Base-by-base conservation (phyloP, 2,797 vertebrate species). In the Limnodromus scolopaceus region DNA sequence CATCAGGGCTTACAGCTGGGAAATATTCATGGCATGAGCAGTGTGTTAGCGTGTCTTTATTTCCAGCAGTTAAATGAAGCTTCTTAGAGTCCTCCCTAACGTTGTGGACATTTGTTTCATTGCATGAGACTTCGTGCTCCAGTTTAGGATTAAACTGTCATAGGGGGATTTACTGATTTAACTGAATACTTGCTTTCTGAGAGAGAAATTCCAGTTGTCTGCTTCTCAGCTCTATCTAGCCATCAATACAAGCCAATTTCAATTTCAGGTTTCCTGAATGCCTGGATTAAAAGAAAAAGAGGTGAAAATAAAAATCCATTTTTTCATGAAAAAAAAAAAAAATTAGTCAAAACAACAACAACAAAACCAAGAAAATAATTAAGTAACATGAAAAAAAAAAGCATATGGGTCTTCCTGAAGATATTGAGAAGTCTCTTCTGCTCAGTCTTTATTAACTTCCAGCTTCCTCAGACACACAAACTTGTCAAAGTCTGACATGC, bases 101-200 rank as follows among this genome's bases (percentile, higher is more conserved):
- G 17, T 74, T 76, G 57, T 58, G 78, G 80, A 87, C 94, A 87
- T 94, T 97, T 92, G 64, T 91, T 97, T 97, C 84, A 83, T 87
- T 87, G 94, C 86, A 93, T 79, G 82, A 94, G 81, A 64, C 90
- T 84, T 51, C 2, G 27, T 68, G 75, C 81, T 95, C 49, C 19
- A 55, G 55, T 89, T 96, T 43, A 89, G 78, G 81, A 96, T 95
- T 95, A 96, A 97, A 66, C 64, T 95, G 94, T 92, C 95, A 94
- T 24, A 75, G 85, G 64, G 45, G 90, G 86, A 97, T 97, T 95
- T 96, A 95, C 93, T 93, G 95, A 96, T 93, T 97, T 94, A 94
- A 96, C 92, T 81, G 93, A 96, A 96, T 92, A 94, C 90, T 96
- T 97, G 95, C 90, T 96, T 96, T 97, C 94, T 75, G 94, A 96